phyloP scores from a whole-genome alignment of 2,797 vertebrate genomes.

The Trichosurus vulpecula region DNA sequence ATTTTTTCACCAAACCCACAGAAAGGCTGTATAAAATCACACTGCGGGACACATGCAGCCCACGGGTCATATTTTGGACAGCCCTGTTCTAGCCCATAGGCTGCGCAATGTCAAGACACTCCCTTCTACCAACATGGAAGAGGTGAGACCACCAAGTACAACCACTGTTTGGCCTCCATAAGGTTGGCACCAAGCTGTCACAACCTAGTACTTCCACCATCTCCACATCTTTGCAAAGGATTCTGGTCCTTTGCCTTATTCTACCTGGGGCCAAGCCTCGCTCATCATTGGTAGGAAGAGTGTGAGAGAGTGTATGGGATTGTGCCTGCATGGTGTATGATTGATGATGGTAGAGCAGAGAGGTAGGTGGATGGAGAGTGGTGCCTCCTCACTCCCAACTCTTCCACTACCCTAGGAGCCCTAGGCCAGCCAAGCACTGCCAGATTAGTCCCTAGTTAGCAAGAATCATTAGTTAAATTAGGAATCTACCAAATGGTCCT shows the following conservation, averaged over 20 bases:
- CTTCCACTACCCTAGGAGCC: neutral
- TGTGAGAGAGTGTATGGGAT: neutral
- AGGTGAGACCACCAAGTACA: neutral
- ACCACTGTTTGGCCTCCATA: neutral
- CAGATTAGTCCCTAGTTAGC: neutral
- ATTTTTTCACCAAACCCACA: no score
- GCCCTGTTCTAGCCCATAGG: no score
- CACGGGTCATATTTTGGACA: no score
- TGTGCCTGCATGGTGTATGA: neutral
- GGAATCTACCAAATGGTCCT: neutral
- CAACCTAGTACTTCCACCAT: neutral
- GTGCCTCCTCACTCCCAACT: neutral
- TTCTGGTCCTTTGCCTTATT: neutral
- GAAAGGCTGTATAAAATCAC: no score
- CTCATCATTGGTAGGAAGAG: neutral
- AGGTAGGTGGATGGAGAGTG: neutral
- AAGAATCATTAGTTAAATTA: neutral
- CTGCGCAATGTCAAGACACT: neutral
- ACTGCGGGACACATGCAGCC: no score
- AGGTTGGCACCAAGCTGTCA: neutral
- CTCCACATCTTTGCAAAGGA: neutral
- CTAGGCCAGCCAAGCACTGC: neutral
- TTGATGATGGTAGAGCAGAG: neutral
- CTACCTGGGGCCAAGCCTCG: neutral
- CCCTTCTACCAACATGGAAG: neutral